Base-by-base conservation (phyloP, 1,140 invertebrate species). In the Thaumetopoea pityocampa region DNA sequence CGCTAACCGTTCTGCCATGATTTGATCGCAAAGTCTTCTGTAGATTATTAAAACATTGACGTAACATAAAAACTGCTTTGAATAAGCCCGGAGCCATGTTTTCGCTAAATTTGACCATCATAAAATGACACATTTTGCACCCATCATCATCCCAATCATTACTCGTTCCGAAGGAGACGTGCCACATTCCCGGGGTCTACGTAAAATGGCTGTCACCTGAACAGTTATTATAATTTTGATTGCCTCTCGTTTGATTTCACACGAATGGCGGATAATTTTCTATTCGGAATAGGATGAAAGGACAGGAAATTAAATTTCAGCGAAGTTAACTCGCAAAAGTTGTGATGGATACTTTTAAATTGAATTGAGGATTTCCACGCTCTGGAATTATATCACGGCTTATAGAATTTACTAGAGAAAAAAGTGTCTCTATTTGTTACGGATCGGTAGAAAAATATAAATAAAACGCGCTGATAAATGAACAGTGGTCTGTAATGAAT, bases 241-340 rank as follows among this genome's bases (percentile, higher is more conserved):
- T 62, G 62, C 43, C 60, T 46, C 51, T 19, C 35, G 45, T 35
- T 38, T 33, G 41, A 50, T 51, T 54, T 58, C 37, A 36, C 41
- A 32, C 26, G 18, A 37, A 32, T 27, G 33, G 8, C 24, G 28
- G 32, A 58, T 67, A 54, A 62, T 49, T 55, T 56, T 53, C 53
- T 35, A 50, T 60, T 54, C 55, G 33, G 51, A 51, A 52, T 60
- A 37, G 28, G 35, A 46, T 52, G 49, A 70, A 63, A 56, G 48
- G 16, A 19, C 37, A 56, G 70, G 62, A 67, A 72, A 74, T 78
- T 67, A 67, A 67, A 71, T 62, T 67, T 70, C 58, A 54, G 51
- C 48, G 54, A 51, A 60, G 56, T 5, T 6, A 38, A 11, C 26
- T 29, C 9, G 14, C 18, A 18, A 26, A 26, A 26, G 14, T 27